Conservation (phyloP, 2,888 invertebrate genomes). For the Dendrolimus houi region DNA sequence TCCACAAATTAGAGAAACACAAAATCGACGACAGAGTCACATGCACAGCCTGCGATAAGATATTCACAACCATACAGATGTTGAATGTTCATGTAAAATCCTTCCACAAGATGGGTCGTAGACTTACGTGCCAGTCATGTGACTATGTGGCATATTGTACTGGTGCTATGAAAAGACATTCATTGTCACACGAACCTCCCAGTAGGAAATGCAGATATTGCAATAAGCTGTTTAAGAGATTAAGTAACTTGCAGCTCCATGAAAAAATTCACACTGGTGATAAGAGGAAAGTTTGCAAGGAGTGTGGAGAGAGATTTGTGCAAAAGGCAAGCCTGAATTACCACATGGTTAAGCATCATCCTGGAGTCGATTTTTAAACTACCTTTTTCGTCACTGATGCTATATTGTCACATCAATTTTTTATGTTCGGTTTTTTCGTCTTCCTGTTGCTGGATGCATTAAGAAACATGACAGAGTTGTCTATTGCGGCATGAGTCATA, state of each 20-base stretch:
- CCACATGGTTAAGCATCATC: constrained; percentile 21
- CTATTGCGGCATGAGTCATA: too few relatives aligned
- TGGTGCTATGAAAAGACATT: constrained; percentile 7
- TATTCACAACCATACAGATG: not conserved
- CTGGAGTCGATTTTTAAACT: constrained; percentile 3
- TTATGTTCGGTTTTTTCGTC: too few relatives aligned
- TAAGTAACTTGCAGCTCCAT: constrained; percentile 11
- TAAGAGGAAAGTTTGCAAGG: constrained; percentile 13
- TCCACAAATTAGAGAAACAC: not conserved
- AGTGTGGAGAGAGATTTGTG: constrained; percentile 23
- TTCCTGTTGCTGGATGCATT: too few relatives aligned
- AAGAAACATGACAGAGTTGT: too few relatives aligned
- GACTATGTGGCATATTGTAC: constrained; percentile 8
- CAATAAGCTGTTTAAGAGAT: constrained; percentile 25
- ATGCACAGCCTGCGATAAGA: constrained; percentile 8
- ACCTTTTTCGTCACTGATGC: too few relatives aligned
- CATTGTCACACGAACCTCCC: constrained; percentile 18
- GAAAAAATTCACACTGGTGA: constrained; percentile 20
- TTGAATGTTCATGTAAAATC: constrained; percentile 1
- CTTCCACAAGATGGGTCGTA: constrained; percentile 1
- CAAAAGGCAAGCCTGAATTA: constrained; percentile 24
- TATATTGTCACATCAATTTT: too few relatives aligned
- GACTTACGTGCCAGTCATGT: constrained; percentile 25
- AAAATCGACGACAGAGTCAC: not conserved
- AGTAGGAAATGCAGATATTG: constrained; percentile 27